phyloP scores from a whole-genome alignment of 2,888 invertebrate genomes.

The Diogma glabrata region DNA sequence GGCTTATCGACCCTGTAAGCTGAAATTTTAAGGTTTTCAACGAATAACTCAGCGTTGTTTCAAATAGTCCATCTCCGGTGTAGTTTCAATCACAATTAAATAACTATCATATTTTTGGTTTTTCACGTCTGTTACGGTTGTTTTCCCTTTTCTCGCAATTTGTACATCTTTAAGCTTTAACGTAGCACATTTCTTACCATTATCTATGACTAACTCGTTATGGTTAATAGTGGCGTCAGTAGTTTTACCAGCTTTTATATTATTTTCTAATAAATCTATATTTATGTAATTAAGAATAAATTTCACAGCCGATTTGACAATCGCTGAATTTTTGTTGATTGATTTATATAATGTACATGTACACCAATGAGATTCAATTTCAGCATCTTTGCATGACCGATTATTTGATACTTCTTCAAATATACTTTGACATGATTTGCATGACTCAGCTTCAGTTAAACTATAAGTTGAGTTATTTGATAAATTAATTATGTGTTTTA shows the following conservation, averaged over 20 bases:
- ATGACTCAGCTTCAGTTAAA: too few relatives aligned
- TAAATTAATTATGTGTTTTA: slow-evolving; percentile 48
- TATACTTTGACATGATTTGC: slow-evolving; percentile 53
- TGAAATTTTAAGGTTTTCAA: slow-evolving; percentile 30
- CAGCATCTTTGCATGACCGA: slow-evolving; percentile 56
- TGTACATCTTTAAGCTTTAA: slow-evolving; percentile 43
- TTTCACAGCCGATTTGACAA: slow-evolving; percentile 42
- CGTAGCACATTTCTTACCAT: slow-evolving; percentile 39
- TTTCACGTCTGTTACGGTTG: slow-evolving; percentile 24
- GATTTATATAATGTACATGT: slow-evolving; percentile 52
- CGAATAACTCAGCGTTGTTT: slow-evolving; percentile 49
- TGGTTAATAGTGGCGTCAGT: not conserved
- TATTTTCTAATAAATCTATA: slow-evolving; percentile 8
- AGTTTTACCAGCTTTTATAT: not conserved
- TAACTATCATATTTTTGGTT: slow-evolving; percentile 38
- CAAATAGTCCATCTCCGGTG: slow-evolving; percentile 55
- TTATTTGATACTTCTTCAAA: slow-evolving; percentile 45
- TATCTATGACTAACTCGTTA: not conserved
- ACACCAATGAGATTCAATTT: slow-evolving; percentile 64
- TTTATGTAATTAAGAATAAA: slow-evolving; percentile 30
- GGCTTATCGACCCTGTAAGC: slow-evolving; percentile 48
- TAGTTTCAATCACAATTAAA: slow-evolving; percentile 56
- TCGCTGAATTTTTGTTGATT: slow-evolving; percentile 36
- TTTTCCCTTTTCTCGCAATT: slow-evolving; percentile 39
- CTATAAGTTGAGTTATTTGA: too few relatives aligned